Evolutionary conservation across 2,888 invertebrate species (phyloP), one percentile per base, ranked within the genome.

Genomic region (Drosophila melanosoma): DNA sequence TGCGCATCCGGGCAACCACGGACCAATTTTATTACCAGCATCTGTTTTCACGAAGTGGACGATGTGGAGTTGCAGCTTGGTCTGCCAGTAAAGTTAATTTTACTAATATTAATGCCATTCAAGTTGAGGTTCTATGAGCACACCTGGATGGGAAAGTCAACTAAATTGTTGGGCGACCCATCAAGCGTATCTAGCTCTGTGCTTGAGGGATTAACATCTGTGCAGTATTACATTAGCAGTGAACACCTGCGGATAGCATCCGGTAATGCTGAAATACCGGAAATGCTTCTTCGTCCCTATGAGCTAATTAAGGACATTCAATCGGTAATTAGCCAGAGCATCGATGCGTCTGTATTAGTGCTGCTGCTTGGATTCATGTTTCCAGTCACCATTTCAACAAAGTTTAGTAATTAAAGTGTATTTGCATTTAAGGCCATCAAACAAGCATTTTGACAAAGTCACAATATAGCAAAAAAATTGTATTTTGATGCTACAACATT

Each of bases 341-440:
- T 97, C 49, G 95, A 95, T 89, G 91, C 94, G 10, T 94, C 96
- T 45, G 96, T 97, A 0, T 93, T 96, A 76, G 95, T 97, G 49
- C 93, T 98, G 20, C 94, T 97, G 92, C 93, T 97, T 33, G 96
- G 96, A 87, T 97, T 96, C 89, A 95, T 96, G 74, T 97, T 97
- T 90, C 95, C 96, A 0, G 96, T 96, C 42, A 95, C 96, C 17
- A 96, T 96, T 83, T 96, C 96, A 38, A 95, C 96, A 2, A 96
- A 96, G 92, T 95, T 91, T 58, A 38, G 68, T 69, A 32, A 12
- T 17, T 17, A 10, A 53, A 11, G 0, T 23, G 7, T 4, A 15
- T 15, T 8, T 3, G 20, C 45, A 45, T 12, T 20, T 45, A 12
- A 42, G 20, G 42, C 20, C 42, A 7, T 42, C 20, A 42, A 42